Conservation (phyloP, 1,140 invertebrate genomes). For the Ephestia elutella region DNA sequence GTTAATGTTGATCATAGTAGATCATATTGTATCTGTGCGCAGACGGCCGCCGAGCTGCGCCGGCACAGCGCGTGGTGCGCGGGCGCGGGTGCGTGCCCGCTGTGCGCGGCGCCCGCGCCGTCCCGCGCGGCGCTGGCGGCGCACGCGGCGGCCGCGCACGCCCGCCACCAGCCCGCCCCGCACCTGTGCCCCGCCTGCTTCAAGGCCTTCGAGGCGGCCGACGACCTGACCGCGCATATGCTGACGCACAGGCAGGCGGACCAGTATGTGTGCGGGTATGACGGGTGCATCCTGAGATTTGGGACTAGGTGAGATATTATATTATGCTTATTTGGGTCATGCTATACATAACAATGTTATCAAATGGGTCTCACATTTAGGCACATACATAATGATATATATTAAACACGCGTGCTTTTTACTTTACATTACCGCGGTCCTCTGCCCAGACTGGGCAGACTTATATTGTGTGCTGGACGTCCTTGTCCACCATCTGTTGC, state of each 20-base stretch:
- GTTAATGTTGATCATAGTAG: no score
- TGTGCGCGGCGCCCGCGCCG: slow-evolving; percentile 23
- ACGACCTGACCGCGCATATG: slow-evolving; percentile 36
- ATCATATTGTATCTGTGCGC: neutral
- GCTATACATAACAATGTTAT: no score
- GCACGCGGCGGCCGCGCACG: slow-evolving; percentile 33
- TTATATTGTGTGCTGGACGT: no score
- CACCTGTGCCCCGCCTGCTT: slow-evolving; percentile 44
- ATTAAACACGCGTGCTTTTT: no score
- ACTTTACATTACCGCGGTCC: no score
- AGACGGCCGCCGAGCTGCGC: slow-evolving; percentile 30
- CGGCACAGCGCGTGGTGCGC: slow-evolving; percentile 27
- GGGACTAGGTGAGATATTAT: slow-evolving; percentile 31
- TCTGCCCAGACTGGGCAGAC: no score
- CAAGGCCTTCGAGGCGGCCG: slow-evolving; percentile 18
- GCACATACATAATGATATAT: no score
- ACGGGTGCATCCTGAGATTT: slow-evolving; percentile 56
- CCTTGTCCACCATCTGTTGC: no score
- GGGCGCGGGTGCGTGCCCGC: slow-evolving; percentile 23
- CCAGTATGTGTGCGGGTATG: slow-evolving; percentile 57
- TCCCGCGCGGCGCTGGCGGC: slow-evolving; percentile 31
- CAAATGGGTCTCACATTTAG: no score
- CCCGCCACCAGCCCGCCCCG: slow-evolving; percentile 17
- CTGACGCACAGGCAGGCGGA: slow-evolving; percentile 46
- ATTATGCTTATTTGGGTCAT: no score